Base-by-base conservation (phyloP, 2,113 vertebrate genomes). In the Salminus brasiliensis region DNA sequence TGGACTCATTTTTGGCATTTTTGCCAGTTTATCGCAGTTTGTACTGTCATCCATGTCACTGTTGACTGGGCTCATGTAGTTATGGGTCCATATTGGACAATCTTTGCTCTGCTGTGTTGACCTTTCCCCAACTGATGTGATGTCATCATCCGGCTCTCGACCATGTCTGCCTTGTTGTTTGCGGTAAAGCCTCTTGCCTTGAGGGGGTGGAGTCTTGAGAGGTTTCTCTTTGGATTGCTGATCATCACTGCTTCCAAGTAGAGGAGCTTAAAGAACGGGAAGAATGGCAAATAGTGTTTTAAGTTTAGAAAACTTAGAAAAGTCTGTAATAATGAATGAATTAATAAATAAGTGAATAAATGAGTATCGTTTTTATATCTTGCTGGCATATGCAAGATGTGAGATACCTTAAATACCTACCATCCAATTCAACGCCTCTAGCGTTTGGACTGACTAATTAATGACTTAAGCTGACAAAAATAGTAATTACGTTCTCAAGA, bases 21-120 rank as follows among this genome's bases (percentile, higher is more conserved):
- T 21, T 3, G 1, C 32, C 2, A 21, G n/a, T 30, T 67, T 52
- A 27, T n/a, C 1, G 0, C 8, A 0, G 10, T 8, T 2, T 70
- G 3, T 70, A 63, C 18, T 3, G 7, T 66, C 36, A 4, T 59
- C 76, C 10, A 6, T 15, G 9, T 78, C 53, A 11, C 76, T 70
- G 52, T 55, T 30, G 4, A 78, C 41, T 8, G 76, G 66, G 13
- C 76, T 78, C 34, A 70, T 47, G 13, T 78, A 59, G 66, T 39
- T 70, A 25, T 45, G 32, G 2, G 53, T 70, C 39, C 47, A 34
- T 23, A 8, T 12, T 16, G 13, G 25, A 34, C 29, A 21, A 21
- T 45, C 52, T 1, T 25, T 47, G 49, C 23, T 12, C 7, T 15
- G 9, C 39, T 52, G 11, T 21, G 32, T 18, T 6, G 43, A 12